Conservation (phyloP, 2,888 invertebrate genomes). For the Himalopsyche japonica region DNA sequence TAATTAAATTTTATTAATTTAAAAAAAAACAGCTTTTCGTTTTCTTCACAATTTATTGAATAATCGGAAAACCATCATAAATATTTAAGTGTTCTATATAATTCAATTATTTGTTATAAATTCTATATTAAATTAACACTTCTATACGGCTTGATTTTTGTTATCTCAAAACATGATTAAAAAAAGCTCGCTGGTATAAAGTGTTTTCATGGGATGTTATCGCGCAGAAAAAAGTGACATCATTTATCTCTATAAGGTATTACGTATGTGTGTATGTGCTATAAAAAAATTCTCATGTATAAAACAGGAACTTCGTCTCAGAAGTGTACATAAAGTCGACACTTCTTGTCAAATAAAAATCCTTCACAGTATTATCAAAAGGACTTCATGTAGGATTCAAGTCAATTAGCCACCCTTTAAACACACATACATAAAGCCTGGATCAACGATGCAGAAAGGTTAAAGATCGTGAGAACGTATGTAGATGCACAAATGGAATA, state of each 20-base stretch:
- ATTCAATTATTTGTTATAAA: too few relatives aligned
- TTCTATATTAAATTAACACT: not conserved
- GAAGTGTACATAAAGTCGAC: not conserved
- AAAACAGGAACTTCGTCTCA: not conserved
- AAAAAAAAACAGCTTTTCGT: too few relatives aligned
- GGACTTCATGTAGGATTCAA: not conserved
- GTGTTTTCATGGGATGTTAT: not conserved
- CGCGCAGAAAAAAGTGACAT: not conserved
- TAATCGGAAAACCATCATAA: too few relatives aligned
- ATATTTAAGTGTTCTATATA: too few relatives aligned
- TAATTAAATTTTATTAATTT: too few relatives aligned
- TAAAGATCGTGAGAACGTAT: too few relatives aligned
- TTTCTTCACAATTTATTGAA: too few relatives aligned
- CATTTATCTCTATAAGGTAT: not conserved
- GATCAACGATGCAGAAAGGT: too few relatives aligned
- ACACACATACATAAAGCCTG: too few relatives aligned
- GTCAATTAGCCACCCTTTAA: too few relatives aligned
- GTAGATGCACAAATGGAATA: too few relatives aligned
- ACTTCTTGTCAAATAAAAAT: not conserved
- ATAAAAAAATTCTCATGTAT: not conserved
- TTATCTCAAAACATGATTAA: not conserved
- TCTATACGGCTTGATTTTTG: not conserved
- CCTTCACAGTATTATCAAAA: not conserved
- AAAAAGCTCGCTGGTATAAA: not conserved
- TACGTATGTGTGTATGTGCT: not conserved